Base-by-base conservation (phyloP, 2,113 vertebrate genomes). In the Hippocampus abdominalis region DNA sequence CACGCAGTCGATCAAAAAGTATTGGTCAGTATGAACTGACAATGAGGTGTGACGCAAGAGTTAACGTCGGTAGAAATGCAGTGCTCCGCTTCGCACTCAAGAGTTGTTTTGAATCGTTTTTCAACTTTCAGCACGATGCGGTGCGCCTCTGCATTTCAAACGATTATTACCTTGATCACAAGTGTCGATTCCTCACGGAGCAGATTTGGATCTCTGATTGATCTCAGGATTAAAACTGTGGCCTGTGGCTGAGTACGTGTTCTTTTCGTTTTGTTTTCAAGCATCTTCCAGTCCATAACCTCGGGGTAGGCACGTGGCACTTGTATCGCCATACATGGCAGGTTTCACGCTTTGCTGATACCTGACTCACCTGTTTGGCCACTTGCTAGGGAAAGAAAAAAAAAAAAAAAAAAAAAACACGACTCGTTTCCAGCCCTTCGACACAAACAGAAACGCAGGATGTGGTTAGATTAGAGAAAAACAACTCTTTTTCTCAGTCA, bases 321-420 rank as follows among this genome's bases (percentile, higher is more conserved):
- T 39, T 60, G 77, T 64, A 80, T 91, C 86, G 87, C 89, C 72
- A 36, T 46, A 32, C 77, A 61, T 67, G 79, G 70, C 83, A 83
- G 83, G 79, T 90, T 89, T 89, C 85, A 79, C 4, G 15, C 82
- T 78, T 74, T 56, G 29, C 74, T 3, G 32, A 80, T 84, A 86
- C 89, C 82, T 71, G 89, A 87, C 80, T 87, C 85, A 90, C 89
- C 85, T 90, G 89, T 90, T 89, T 81, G 80, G 74, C 84, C 80
- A 88, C 87, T 87, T 79, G 42, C 73, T 29, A 78, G 72, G 51
- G 57, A 56, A 4, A 18, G 16, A 11, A 48, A 61, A 73, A 51
- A 62, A 18, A 16, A 48, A 48, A 49, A 73, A 51, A 72, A 63
- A 76, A 71, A n/a, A n/a, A n/a, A n/a, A n/a, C n/a, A 51, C 71